phyloP scores from a whole-genome alignment of 2,797 vertebrate genomes.

The Vireo griseus region DNA sequence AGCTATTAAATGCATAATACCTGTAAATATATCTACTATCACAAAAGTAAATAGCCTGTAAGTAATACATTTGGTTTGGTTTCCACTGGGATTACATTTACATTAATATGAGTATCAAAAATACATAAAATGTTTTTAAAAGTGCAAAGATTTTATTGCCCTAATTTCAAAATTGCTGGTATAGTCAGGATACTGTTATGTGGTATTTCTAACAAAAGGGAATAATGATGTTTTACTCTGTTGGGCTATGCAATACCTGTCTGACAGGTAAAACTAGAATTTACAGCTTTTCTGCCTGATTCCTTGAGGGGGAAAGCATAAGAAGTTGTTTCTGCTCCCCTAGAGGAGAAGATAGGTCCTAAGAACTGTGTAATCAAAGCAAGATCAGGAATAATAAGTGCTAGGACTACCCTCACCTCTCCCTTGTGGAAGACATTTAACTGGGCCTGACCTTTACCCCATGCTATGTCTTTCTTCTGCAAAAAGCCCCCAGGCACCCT shows the following conservation, averaged over 20 bases:
- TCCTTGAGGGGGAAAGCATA: background rate
- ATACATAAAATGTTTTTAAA: background rate
- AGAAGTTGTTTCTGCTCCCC: background rate
- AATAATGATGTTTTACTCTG: background rate
- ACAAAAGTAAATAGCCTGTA: constrained; percentile 24
- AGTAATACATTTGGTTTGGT: background rate
- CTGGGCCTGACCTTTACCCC: background rate
- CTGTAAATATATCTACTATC: constrained; percentile 37
- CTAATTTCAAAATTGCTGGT: constrained; percentile 15
- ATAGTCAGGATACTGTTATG: background rate
- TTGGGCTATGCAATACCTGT: background rate
- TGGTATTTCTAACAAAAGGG: background rate
- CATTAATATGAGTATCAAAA: background rate
- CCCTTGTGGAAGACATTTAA: background rate
- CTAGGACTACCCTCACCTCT: background rate
- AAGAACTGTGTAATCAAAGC: background rate
- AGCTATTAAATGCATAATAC: constrained; percentile 40
- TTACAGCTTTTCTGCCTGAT: background rate
- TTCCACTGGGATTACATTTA: constrained; percentile 5
- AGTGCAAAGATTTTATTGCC: background rate
- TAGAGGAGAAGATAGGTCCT: background rate
- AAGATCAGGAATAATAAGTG: background rate
- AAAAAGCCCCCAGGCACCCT: background rate
- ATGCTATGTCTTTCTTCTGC: background rate
- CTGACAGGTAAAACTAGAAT: background rate